Percentiles rank a stretch among this genome's conserved stretches.
Conservation (phyloP, 2,113 vertebrate species). For the Ammodytes dubius region DNA sequence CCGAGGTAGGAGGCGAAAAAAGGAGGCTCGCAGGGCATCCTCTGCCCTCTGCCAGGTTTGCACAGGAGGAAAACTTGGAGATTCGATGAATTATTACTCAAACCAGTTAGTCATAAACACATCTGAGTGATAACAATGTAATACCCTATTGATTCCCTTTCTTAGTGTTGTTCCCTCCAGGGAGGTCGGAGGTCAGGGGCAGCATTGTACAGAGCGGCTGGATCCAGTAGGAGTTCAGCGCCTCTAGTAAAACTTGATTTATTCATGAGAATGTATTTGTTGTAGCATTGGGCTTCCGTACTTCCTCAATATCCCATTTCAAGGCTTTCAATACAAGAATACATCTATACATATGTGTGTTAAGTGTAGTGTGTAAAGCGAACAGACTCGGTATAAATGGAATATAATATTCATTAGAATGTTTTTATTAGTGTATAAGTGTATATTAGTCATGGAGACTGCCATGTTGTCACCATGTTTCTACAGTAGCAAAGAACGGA, state of each 20-base stretch:
- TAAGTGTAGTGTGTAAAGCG: too few relatives aligned
- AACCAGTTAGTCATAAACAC: constrained; percentile 56
- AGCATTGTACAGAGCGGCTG: constrained; percentile 48
- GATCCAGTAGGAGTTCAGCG: constrained; percentile 31
- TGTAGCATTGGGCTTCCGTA: background rate
- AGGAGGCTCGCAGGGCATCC: constrained; percentile 64
- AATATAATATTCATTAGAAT: too few relatives aligned
- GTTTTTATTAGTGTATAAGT: too few relatives aligned
- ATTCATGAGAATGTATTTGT: constrained; percentile 10
- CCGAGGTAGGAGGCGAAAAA: constrained; percentile 75
- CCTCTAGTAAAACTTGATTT: constrained; percentile 21
- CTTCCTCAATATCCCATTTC: background rate
- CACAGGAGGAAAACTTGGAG: constrained; percentile 28
- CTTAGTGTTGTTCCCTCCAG: constrained; percentile 35
- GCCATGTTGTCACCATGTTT: too few relatives aligned
- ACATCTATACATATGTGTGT: background rate
- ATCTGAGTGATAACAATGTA: constrained; percentile 50
- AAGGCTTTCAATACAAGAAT: background rate
- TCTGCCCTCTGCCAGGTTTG: constrained; percentile 60
- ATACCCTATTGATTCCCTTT: constrained; percentile 35
- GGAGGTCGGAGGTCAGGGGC: constrained; percentile 49
- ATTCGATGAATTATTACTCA: constrained; percentile 63
- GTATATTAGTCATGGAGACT: too few relatives aligned
- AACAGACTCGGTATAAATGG: too few relatives aligned
- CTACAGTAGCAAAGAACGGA: too few relatives aligned